Evolutionary conservation across 2,113 vertebrate species (phyloP), one percentile per base, ranked within the genome.

Genomic region (Ramphastos sulfuratus): DNA sequence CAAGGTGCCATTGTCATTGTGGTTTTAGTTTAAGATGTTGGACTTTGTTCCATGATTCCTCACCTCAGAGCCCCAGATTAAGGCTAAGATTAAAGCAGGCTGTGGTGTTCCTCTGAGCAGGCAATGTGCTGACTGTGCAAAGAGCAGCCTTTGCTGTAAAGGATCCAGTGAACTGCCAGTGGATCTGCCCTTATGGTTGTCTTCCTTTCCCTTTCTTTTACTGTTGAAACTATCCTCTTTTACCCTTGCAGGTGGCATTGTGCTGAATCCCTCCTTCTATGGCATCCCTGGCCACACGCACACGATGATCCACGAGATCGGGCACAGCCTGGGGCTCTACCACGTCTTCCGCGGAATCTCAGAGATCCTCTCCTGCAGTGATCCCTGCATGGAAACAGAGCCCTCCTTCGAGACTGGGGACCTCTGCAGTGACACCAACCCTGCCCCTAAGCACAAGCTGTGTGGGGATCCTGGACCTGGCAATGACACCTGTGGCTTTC

Each of bases 241-340:
- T 77, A 31, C 42, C 27, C 39, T 91, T 63, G 24, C 90, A 96
- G 96, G 96, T 82, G 99, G 99, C 52, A 99, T 99, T 58, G 99
- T 99, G 84, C 97, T 99, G 95, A 99, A 99, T 39, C 99, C 99
- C 2, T 99, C 99, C 42, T 99, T 99, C 96, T 99, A 99, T 0
- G 99, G 99, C 4, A 98, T 98, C 39, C 98, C 98, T 33, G 99
- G 99, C 37, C 99, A 99, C 96, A 99, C 99, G 0, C 98, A 99
- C 97, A 99, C 99, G 10, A 99, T 99, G 99, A 99, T 99, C 96
- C 99, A 99, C 12, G 99, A 99, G 93, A 99, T 99, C 0, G 99
- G 99, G 30, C 99, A 99, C 92, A 99, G 98, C 94, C 97, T 99
- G 37, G 99, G 99, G 23, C 98, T 99, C 84, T 99, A 99, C 81